Base-by-base conservation (phyloP, 1,140 invertebrate genomes). In the Hermatobates lingyangjiaoensis region DNA sequence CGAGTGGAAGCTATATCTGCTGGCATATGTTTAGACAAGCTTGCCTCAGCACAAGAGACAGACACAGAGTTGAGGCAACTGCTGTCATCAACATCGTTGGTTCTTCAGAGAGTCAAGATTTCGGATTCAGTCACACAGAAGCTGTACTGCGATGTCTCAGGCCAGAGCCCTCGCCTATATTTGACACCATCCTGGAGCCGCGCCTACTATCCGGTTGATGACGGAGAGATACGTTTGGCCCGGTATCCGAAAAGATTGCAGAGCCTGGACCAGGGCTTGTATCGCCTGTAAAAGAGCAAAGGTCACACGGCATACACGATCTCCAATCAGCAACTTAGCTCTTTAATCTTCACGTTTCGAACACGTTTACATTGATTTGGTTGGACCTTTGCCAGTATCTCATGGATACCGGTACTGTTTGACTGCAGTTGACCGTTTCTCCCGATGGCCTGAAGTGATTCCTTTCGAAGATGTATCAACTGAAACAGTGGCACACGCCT, bases 191-290 rank as follows among this genome's bases (percentile, higher is more conserved):
- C 61, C 60, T 12, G 59, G 58, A 20, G 51, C 53, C 7, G 44
- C 45, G 1, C 38, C 56, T 1, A 56, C 62, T 12, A 48, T 50
- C 5, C 61, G 63, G 53, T 52, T 68, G 24, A 58, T 71, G 0
- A 50, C 58, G 14, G 28, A 64, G 46, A 47, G 61, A 50, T 71
- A 59, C 52, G 63, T 71, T 12, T 71, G 69, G 69, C 68, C 67
- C 21, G 39, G 24, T 1, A 60, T 68, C 45, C 54, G 54, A 7
- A 58, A 55, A 40, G 58, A 66, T 46, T 51, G 44, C 44, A 26
- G 15, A n/a, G 52, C 42, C 50, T 61, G 60, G 59, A 27, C 55
- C 2, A 48, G 27, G 24, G 26, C 12, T 3, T 65, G 62, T 45
- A 26, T 61, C 2, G 15, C 50, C 3, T 64, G 62, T 45, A 62